Percentiles rank a stretch among this genome's conserved stretches.
These are phyloP conservation scores for Pogonocichla stellata DNA, from an alignment of 2,113 vertebrate genomes.

Conservation along the genomic window DNA sequence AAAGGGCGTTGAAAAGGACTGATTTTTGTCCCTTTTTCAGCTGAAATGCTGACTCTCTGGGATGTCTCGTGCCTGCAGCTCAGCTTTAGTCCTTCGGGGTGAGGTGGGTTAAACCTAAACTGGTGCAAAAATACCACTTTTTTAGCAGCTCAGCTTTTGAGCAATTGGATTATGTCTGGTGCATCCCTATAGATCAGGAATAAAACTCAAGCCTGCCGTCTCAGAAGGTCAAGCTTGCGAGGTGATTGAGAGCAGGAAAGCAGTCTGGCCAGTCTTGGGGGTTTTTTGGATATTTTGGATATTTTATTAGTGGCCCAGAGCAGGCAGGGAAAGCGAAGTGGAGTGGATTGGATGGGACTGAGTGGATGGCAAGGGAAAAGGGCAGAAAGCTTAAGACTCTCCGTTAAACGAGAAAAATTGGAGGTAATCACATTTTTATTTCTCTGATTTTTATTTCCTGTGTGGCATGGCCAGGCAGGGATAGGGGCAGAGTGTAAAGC, in stretches of 20 bases:
- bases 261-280: neutral
- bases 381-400: neutral
- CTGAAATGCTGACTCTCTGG: neutral
- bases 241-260: neutral
- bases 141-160: neutral
- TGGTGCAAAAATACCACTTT: neutral
- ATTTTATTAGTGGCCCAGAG: neutral
- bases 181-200: neutral
- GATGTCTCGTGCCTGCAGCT: neutral
- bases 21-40: neutral
- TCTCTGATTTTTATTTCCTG: neutral
- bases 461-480: neutral
- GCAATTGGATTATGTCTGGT: neutral
- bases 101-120: neutral
- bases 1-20: fast-evolving
- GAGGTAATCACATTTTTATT: neutral
- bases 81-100: neutral
- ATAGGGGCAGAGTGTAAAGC: neutral
- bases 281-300: neutral
- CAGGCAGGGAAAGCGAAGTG: fast-evolving
- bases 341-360: neutral
- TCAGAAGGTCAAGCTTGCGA: neutral
- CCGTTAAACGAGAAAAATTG: neutral
- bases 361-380: neutral
- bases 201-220: neutral